Percentiles rank a stretch among this genome's conserved stretches.
Evolutionary conservation across 2,797 vertebrate species (phyloP).

Genomic region (Mycteria americana): DNA sequence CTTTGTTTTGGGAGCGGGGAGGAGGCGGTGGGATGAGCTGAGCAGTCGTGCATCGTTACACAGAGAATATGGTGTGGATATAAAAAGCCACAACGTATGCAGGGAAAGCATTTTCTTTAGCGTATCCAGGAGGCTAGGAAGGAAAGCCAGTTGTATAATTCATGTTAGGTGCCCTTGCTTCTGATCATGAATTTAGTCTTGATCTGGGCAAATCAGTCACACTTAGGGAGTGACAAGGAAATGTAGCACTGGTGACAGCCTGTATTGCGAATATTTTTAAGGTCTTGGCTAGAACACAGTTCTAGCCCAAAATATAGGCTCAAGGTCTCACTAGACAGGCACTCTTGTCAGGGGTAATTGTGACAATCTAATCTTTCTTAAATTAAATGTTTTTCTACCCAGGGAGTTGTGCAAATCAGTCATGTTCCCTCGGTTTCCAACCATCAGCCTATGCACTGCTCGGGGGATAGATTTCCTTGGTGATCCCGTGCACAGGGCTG

Average conservation of each 20-base stretch:
- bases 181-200: slow-evolving; percentile 35
- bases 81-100: neutral
- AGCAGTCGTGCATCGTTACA: neutral
- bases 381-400: neutral
- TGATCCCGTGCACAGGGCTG: neutral
- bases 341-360: neutral
- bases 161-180: slow-evolving; percentile 29
- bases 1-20: neutral
- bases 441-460: neutral
- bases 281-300: neutral
- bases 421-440: neutral
- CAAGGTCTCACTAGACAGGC: neutral
- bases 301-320: neutral
- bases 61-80: neutral
- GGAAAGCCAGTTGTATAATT: slow-evolving; percentile 44
- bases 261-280: neutral
- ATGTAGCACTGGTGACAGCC: neutral
- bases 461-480: neutral
- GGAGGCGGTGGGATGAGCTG: neutral
- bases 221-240: slow-evolving; percentile 39
- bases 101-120: neutral
- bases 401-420: neutral
- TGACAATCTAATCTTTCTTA: neutral
- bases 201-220: slow-evolving; percentile 52
- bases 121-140: neutral